phyloP scores from a whole-genome alignment of 2,113 vertebrate genomes.

The Malurus alboscapulatus region DNA sequence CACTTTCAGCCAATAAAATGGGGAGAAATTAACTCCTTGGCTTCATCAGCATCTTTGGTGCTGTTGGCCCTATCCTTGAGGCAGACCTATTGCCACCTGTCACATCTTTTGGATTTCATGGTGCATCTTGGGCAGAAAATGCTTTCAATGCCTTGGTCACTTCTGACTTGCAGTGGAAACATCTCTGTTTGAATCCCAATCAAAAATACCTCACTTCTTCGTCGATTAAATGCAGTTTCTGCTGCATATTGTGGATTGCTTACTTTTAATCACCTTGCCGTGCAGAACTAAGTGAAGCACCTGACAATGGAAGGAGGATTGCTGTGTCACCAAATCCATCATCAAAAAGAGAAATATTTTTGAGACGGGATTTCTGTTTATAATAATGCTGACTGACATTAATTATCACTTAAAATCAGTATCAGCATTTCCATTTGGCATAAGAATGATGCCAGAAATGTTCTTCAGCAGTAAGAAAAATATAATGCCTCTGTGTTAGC shows the following conservation, averaged over 20 bases:
- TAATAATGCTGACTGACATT: slow-evolving; percentile 25
- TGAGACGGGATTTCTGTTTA: slow-evolving; percentile 1
- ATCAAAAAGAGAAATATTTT: not conserved
- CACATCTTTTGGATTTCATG: not conserved
- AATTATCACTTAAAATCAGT: slow-evolving; percentile 9
- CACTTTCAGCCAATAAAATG: not conserved
- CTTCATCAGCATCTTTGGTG: not conserved
- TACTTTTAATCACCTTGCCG: not conserved
- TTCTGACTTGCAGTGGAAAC: not conserved
- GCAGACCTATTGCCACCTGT: not conserved
- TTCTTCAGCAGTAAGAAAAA: not conserved
- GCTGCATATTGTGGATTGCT: not conserved
- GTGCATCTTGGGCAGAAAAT: not conserved
- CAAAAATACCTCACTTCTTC: not conserved
- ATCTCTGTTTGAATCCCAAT: not conserved
- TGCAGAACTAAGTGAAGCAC: not conserved
- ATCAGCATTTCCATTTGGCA: slow-evolving; percentile 13
- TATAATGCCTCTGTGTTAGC: not conserved
- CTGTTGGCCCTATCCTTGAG: not conserved
- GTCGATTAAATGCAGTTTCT: not conserved
- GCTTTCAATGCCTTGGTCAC: not conserved
- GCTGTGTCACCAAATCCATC: not conserved
- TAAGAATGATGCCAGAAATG: not conserved
- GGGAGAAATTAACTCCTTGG: accelerated
- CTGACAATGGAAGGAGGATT: not conserved